Conservation (phyloP, 2,797 vertebrate species). For the Craterocephalus amniculus region DNA sequence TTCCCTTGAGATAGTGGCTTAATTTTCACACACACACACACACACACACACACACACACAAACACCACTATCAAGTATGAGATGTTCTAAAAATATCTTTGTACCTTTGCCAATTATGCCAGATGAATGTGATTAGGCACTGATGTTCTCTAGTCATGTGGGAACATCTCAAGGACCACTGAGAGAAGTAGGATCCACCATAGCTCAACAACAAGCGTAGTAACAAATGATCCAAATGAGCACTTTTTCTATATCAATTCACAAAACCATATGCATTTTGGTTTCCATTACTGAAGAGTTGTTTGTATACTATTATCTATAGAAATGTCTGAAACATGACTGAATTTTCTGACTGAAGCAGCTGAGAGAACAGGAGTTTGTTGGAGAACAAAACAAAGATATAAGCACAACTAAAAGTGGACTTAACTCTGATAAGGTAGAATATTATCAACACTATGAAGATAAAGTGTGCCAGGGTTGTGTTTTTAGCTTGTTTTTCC, state of each 20-base stretch:
- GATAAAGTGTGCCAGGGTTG: neutral
- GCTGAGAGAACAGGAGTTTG: neutral
- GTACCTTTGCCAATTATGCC: neutral
- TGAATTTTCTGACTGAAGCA: no score
- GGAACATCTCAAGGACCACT: neutral
- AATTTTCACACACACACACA: neutral
- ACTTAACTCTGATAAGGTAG: neutral
- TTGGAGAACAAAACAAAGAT: slow-evolving; percentile 7
- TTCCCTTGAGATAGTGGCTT: neutral
- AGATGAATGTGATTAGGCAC: neutral
- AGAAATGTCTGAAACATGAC: neutral
- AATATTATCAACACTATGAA: neutral
- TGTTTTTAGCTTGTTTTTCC: neutral
- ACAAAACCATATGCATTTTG: no score
- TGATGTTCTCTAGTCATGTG: neutral
- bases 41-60: neutral
- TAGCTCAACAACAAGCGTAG: neutral
- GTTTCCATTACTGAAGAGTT: neutral
- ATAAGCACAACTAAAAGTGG: slow-evolving; percentile 2
- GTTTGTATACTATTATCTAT: no score
- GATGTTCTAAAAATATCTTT: neutral
- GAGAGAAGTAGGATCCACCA: neutral
- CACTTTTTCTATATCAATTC: neutral
- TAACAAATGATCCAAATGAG: neutral
- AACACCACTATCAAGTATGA: neutral